A percentile compares a stretch with the other conserved stretches of the same genome.
phyloP scores from a whole-genome alignment of 2,888 invertebrate genomes.

The Plemyria rubiginata region DNA sequence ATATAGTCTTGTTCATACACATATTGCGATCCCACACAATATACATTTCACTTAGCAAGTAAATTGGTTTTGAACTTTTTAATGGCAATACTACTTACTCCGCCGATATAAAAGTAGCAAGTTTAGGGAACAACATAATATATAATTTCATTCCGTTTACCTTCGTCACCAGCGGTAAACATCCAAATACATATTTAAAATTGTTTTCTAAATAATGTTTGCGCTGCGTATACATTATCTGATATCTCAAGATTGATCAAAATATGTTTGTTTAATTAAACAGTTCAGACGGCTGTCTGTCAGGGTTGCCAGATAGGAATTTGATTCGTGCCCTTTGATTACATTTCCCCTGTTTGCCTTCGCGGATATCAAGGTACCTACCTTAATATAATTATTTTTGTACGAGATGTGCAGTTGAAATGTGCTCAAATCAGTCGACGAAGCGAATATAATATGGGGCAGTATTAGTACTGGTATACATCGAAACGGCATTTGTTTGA shows the following conservation, averaged over 20 bases:
- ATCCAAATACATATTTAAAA: conserved; percentile 17
- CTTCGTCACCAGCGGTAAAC: conserved; percentile 9
- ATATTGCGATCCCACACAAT: too few species aligned
- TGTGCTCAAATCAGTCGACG: not conserved
- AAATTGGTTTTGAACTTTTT: too few species aligned
- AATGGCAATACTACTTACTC: too few species aligned
- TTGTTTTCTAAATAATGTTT: conserved; percentile 27
- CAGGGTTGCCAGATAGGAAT: conserved; percentile 60
- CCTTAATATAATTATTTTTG: conserved; percentile 31
- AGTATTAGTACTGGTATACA: not conserved
- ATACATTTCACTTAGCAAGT: too few species aligned
- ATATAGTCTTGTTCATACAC: too few species aligned
- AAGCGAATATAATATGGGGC: not conserved
- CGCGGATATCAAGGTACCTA: conserved; percentile 41
- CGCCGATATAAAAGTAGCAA: too few species aligned
- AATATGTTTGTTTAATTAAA: conserved; percentile 60
- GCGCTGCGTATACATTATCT: conserved; percentile 12
- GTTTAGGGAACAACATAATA: not conserved
- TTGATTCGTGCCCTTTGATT: conserved; percentile 65
- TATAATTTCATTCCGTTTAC: not conserved
- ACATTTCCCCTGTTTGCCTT: conserved; percentile 61
- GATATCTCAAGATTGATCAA: conserved; percentile 31
- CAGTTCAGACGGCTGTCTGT: conserved; percentile 64
- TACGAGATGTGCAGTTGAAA: not conserved
- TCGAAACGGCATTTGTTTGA: too few species aligned